Evolutionary conservation across 2,797 vertebrate species (phyloP), one percentile per base, ranked within the genome.

Genomic region (Aeoliscus strigatus): DNA sequence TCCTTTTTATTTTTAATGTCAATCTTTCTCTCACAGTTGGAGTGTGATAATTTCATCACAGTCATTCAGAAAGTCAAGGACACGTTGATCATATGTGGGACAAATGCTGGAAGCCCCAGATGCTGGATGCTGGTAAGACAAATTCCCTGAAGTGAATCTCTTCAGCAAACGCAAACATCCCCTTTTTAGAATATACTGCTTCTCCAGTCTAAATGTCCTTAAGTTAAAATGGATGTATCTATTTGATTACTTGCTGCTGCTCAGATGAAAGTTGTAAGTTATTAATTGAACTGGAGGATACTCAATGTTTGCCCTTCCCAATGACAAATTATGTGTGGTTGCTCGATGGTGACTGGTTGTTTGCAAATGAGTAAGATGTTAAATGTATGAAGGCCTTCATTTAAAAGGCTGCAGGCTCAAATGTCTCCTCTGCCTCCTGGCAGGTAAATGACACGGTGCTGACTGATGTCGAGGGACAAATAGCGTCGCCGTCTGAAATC

Each of bases 11-110:
- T 21, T 73, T 58, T 15, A 26, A 12, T 42, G 44, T 66, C 21
- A 31, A 10, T 39, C 21, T 65, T 48, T 60, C 36, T 66, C 42
- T 14, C 29, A 14, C 69, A 90, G 89, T 55, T 83, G 38, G 81
- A 90, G 68, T 92, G 90, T 41, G 84, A 90, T 61, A 91, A 91
- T 50, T 90, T 88, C 75, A 89, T 92, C 79, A 90, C 86, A 4
- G 84, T 91, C 60, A 87, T 92, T 51, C 80, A 91, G 73, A 89
- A 85, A 74, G 74, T 91, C n/a, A 88, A 87, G 5, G 75, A 87
- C 63, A 86, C 81, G 7, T 78, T 89, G 40, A 63, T 91, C 13
- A 77, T 85, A 5, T 92, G 90, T 45, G 90, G 90, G 24, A 90
- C 88, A 10, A 89, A 88, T 3, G 88, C 88, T 0, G 89, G 86